Evolutionary conservation across 2,113 vertebrate genomes (phyloP).

Genomic region (Aramus guarauna): DNA sequence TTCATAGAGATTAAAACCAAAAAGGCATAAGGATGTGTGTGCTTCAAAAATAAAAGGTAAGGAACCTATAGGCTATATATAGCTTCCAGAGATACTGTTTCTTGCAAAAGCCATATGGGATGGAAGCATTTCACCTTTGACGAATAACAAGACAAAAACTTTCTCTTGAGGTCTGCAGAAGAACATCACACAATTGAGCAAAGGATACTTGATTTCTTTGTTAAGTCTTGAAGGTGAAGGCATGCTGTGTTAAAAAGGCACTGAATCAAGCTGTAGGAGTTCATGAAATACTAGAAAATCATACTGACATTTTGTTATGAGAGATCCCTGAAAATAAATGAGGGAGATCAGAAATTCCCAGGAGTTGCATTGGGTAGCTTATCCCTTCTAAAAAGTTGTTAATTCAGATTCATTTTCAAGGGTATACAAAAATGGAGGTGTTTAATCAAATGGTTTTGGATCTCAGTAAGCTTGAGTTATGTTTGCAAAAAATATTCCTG

Average conservation of each 20-base stretch:
- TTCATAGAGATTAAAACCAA: background rate
- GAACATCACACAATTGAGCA: rapidly evolving
- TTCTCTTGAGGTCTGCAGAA: background rate
- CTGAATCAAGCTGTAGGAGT: background rate
- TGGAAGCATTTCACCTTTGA: background rate
- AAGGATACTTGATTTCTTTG: background rate
- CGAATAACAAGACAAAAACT: background rate
- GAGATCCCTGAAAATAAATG: background rate
- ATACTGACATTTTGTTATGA: rapidly evolving
- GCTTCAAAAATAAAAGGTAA: background rate
- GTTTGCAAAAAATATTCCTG: background rate
- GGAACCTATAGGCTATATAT: background rate
- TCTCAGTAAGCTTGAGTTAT: background rate
- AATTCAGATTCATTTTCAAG: background rate
- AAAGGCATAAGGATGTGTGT: rapidly evolving
- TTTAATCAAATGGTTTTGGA: background rate
- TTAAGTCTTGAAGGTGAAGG: background rate
- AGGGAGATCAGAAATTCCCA: background rate
- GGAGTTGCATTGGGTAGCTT: background rate
- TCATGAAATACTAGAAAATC: background rate
- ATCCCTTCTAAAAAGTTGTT: background rate
- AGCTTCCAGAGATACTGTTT: background rate
- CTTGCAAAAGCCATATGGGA: background rate
- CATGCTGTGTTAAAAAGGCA: background rate
- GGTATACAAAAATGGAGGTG: background rate